These are phyloP conservation scores for Pangasianodon hypophthalmus DNA, from an alignment of 2,113 vertebrate genomes.

Conservation along the genomic window DNA sequence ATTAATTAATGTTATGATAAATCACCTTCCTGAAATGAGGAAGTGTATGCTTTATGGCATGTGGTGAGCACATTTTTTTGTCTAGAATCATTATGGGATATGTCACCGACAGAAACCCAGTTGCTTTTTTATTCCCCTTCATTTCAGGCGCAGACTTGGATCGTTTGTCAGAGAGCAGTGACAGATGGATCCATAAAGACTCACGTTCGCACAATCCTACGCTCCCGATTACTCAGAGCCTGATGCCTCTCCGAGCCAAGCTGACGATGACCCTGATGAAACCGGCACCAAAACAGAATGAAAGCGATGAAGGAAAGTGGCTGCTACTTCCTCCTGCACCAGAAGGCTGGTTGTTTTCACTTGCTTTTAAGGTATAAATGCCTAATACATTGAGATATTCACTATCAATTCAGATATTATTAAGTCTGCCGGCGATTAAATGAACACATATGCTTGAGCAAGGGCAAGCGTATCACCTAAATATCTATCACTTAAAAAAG, in stretches of 20 bases:
- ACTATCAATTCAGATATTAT: not conserved
- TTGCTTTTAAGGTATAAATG: not conserved
- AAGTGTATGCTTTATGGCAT: slow-evolving; percentile 32
- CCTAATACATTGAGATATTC: not conserved
- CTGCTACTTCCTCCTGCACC: slow-evolving; percentile 19
- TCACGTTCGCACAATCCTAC: slow-evolving; percentile 58
- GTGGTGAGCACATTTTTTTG: slow-evolving; percentile 26
- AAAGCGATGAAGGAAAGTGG: slow-evolving; percentile 29
- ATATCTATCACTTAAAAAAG: not conserved
- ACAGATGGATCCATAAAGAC: slow-evolving; percentile 63
- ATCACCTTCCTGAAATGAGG: slow-evolving; percentile 37
- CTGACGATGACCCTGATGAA: slow-evolving; percentile 48
- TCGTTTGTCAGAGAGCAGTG: slow-evolving; percentile 55
- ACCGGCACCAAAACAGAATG: slow-evolving; percentile 38
- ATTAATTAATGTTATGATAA: slow-evolving; percentile 13
- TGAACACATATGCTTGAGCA: slow-evolving; percentile 14
- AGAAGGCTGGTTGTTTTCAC: slow-evolving; percentile 13
- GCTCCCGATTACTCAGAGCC: slow-evolving; percentile 62
- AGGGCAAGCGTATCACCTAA: not conserved
- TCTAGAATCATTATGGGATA: slow-evolving; percentile 45
- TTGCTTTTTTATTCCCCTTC: slow-evolving; percentile 50
- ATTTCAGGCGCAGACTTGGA: slow-evolving; percentile 49
- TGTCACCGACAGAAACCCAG: slow-evolving; percentile 43
- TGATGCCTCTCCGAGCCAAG: slow-evolving; percentile 40
- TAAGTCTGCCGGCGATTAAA: not conserved